These are phyloP conservation scores for Papilio helenus DNA, from an alignment of 1,140 invertebrate species.

Conservation along the genomic window DNA sequence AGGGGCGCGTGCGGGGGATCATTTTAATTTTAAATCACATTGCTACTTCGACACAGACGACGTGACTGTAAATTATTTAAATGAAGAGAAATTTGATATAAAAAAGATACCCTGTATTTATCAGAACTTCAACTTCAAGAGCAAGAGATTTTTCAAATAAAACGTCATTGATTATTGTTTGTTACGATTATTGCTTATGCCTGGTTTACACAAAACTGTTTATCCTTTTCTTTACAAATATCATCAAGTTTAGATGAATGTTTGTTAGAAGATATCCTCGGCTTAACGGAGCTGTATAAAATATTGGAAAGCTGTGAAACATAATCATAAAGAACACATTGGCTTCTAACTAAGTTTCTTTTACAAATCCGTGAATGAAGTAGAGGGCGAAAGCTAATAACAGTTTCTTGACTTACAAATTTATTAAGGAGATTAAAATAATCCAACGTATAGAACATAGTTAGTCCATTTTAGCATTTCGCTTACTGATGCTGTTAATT, in stretches of 20 bases:
- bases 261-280: no score
- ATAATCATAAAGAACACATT: no score
- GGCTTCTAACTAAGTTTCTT: no score
- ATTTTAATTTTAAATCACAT: slow-evolving; percentile 19
- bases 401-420: neutral
- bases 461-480: neutral
- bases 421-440: neutral
- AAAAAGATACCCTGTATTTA: neutral
- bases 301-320: no score
- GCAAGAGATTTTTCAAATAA: no score
- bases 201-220: no score
- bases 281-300: no score
- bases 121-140: neutral
- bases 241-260: no score
- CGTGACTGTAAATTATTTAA: neutral
- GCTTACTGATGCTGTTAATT: neutral
- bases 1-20: neutral
- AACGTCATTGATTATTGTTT: no score
- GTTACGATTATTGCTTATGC: no score
- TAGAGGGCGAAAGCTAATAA: neutral
- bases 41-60: neutral
- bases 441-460: neutral
- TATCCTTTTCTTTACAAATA: no score
- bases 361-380: neutral
- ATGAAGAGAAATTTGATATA: neutral